Evolutionary conservation across 2,888 invertebrate genomes (phyloP).

Genomic region (Dynastes maya): DNA sequence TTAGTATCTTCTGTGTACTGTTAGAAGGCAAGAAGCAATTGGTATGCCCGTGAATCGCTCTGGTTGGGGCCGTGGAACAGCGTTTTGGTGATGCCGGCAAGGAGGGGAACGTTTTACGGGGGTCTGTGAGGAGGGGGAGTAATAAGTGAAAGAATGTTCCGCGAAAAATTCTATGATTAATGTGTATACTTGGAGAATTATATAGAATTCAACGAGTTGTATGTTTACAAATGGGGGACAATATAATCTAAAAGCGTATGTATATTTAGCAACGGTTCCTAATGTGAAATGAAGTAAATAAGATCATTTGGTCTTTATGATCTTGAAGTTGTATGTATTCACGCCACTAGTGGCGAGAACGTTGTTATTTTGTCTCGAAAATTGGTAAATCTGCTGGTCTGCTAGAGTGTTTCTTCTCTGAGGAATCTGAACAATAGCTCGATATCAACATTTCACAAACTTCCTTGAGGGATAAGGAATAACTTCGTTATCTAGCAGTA

Average conservation of each 20-base stretch:
- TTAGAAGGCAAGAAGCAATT: slow-evolving; percentile 25
- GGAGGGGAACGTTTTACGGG: not conserved
- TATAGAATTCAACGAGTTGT: slow-evolving; percentile 57
- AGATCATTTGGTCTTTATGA: too few species aligned
- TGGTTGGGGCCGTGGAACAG: not conserved
- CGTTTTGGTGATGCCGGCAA: not conserved
- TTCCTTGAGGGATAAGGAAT: too few species aligned
- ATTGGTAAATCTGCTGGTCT: too few species aligned
- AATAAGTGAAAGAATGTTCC: slow-evolving; percentile 50
- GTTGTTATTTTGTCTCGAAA: too few species aligned
- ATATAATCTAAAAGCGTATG: slow-evolving; percentile 64
- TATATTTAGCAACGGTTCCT: slow-evolving; percentile 64
- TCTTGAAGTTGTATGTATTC: too few species aligned
- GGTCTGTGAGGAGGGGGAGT: slow-evolving; percentile 28
- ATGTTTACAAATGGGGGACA: slow-evolving; percentile 67
- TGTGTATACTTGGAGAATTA: slow-evolving; percentile 38
- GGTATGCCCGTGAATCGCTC: not conserved
- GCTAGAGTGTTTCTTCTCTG: too few species aligned
- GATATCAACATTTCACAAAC: too few species aligned
- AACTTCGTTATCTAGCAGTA: too few species aligned
- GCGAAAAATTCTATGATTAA: slow-evolving; percentile 47
- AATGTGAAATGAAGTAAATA: too few species aligned
- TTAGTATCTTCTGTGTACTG: slow-evolving; percentile 48
- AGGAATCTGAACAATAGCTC: too few species aligned
- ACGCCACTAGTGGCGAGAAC: too few species aligned